Evolutionary conservation across 2,888 invertebrate genomes (phyloP), one percentile per base, ranked within the genome.

Genomic region (Aphodius sticticus): DNA sequence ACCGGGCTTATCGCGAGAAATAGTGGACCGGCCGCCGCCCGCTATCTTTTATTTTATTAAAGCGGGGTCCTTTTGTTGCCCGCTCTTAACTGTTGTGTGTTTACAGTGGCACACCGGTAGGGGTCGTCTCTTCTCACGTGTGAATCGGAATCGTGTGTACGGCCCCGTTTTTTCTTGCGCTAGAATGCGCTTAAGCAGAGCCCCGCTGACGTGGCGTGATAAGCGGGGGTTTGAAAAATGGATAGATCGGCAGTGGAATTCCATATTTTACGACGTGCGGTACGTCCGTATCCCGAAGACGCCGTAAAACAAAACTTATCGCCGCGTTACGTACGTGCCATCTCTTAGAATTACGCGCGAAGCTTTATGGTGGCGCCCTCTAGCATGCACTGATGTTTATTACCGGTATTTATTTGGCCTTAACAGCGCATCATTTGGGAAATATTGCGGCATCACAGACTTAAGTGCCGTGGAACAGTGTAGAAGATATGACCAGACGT

Each of bases 1-100:
- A 77, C 77, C 37, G 76, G 77, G 77, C 77, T 77, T 77, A 77
- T 77, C 77, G 69, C 69, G 77, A 38, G 35, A 77, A 77, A 69
- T 69, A 77, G 69, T 69, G 77, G 77, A 77, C 16, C 69, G 69
- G 77, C 35, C 77, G 16, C 76, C 53, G 69, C 35, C 38, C 38
- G 69, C 35, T 77, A 77, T 77, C 77, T 77, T 77, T 69, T 69
- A 77, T 69, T 69, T 77, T 77, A 77, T 77, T 77, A 77, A 69
- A 77, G n/a, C 69, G 69, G 38, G 76, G 38, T 69, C 69, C 69
- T 69, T 69, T 69, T 77, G 69, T 77, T 77, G 69, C 26, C 69
- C 69, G 77, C 16, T 77, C 77, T 69, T 69, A 77, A 69, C 76
- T 69, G n/a, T 69, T 36, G 53, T 53, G 53, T 53, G 53, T 53